Evolutionary conservation across 23 tunicate species (phyloP), one percentile per base, ranked within the genome.

Genomic region (Halocynthia aurantium): DNA sequence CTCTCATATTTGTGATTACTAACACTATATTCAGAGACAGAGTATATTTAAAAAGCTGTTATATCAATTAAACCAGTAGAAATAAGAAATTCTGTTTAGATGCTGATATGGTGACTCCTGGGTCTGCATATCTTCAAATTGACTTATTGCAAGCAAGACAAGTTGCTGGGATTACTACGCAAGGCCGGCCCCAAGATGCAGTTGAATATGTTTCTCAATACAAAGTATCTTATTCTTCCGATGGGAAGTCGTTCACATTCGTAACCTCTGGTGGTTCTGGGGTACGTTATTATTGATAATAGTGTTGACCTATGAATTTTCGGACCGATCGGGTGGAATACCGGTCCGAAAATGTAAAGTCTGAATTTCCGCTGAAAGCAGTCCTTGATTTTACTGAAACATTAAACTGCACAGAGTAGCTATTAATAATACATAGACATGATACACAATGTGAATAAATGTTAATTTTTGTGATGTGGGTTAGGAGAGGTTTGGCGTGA

Each of bases 111-210:
- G n/a, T 79, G 12, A 61, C 81, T 40, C 80, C 80, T n/a, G 96
- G 88, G 0, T 53, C 71, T 6, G 56, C 21, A 13, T 92, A 85
- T 86, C 70, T 92, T 22, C 92, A 86, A 75, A 83, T 92, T 7
- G 81, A 75, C 13, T 53, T 92, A 67, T 55, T 60, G 17, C 81
- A 81, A n/a, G 51, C 58, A 55, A 72, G 86, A 50, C 86, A 87
- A 50, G 88, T 92, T 17, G 44, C 83, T 12, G 98, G 81, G n/a
- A 77, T 92, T 13, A 82, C 90, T 13, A 92, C 98, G 8, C 98
- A 92, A 65, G 98, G 98, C 9, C 57, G 98, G 19, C 98, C 98
- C 7, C 69, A 15, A 21, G 93, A 86, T 53, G 69, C 15, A 50
- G 55, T 57, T 22, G 88, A 92, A 54, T 92, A 60, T 57, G 88